Conservation (phyloP, 2,888 invertebrate species). For the Drosophila crucigera region DNA sequence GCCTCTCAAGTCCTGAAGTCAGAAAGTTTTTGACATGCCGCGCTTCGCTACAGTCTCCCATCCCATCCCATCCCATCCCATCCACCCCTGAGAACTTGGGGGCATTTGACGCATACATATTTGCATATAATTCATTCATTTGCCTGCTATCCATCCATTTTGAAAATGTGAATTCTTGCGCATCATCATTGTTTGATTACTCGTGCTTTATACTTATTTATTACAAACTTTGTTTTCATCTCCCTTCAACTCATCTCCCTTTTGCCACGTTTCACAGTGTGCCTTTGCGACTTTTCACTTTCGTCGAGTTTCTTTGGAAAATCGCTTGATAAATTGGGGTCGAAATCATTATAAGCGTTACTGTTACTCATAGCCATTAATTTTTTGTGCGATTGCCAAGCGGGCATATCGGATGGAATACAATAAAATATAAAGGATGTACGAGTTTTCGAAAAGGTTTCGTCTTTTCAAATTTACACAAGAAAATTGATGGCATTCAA, state of each 20-base stretch:
- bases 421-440: conserved; percentile 20
- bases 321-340: conserved; percentile 82
- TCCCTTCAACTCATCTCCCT: conserved; percentile 33
- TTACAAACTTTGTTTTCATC: conserved; percentile 59
- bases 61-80: background rate
- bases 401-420: conserved; percentile 4
- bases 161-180: conserved; percentile 82
- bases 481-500: conserved; percentile 27
- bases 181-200: conserved; percentile 83
- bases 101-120: conserved; percentile 64
- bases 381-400: conserved; percentile 47
- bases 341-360: conserved; percentile 81
- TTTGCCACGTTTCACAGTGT: conserved; percentile 1
- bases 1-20: conserved; percentile 73
- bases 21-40: conserved; percentile 81
- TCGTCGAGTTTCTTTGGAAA: conserved; percentile 46
- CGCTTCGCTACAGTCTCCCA: conserved; percentile 31
- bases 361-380: conserved; percentile 75
- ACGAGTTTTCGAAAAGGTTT: conserved; percentile 2
- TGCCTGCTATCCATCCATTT: conserved; percentile 73
- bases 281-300: conserved; percentile 60
- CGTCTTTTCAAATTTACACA: conserved; percentile 10
- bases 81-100: conserved; percentile 11
- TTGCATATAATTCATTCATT: conserved; percentile 76
- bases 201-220: conserved; percentile 71